Base-by-base conservation (phyloP, 2,113 vertebrate genomes). In the Heptranchias perlo region DNA sequence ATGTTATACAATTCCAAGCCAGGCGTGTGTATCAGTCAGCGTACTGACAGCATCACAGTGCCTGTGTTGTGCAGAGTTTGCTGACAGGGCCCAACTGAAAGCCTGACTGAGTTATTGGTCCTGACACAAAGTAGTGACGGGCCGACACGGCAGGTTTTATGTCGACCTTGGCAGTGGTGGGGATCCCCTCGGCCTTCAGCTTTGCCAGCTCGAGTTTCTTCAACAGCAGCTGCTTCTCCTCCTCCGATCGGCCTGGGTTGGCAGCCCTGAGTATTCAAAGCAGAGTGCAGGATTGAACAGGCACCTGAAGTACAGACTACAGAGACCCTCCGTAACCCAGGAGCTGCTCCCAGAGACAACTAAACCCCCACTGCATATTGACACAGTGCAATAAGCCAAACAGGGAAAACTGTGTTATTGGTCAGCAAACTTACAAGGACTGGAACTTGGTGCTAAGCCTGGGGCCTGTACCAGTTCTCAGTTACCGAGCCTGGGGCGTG, bases 151-250 rank as follows among this genome's bases (percentile, higher is more conserved):
- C 35, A 21, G 58, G 35, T n/a, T 44, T 64, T 18, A 52, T n/a
- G 25, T 16, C 25, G 52, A 99, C 99, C 98, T 99, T 99, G 96
- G 99, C 99, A 1, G 99, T 99, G 82, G 99, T 99, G 13, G 99
- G 98, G 96, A 99, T 99, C 87, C 98, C 98, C 97, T 99, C 99
- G 0, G 97, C 97, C 97, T 99, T 99, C 21, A n/a, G 97, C 97
- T 96, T 99, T 98, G 93, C 93, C 97, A 98, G 98, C 94, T 99
- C 99, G 96, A 99, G 97, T 96, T 99, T 99, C 97, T 99, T 99
- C 47, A 98, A 97, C 96, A 99, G 93, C 0, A 97, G 96, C 52
- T 98, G n/a, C n/a, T n/a, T 98, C 96, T 99, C 99, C 82, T 99
- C 99, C 73, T 99, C 99, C n/a, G 98, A 97, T 97, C 99, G 99